A percentile compares a stretch with the other conserved stretches of the same genome.
Conservation (phyloP, 1,140 invertebrate genomes). For the Araneus ventricosus region DNA sequence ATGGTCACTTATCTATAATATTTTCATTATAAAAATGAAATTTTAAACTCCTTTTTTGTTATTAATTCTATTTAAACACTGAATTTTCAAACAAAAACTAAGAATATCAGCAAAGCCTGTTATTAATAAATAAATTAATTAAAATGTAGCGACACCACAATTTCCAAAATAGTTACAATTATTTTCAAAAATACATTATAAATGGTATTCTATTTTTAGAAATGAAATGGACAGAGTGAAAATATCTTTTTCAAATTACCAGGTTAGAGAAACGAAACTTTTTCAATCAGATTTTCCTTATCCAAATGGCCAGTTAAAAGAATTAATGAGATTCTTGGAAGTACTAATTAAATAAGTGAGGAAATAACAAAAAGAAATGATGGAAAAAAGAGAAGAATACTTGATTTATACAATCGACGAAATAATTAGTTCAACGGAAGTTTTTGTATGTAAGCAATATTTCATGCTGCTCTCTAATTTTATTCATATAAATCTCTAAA, state of each 20-base stretch:
- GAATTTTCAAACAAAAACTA: too few species aligned
- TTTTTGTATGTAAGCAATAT: neutral
- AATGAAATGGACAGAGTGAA: neutral
- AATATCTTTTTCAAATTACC: constrained; percentile 10
- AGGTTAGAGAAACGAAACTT: neutral
- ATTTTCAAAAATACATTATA: neutral
- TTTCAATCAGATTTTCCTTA: neutral
- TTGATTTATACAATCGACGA: constrained; percentile 22
- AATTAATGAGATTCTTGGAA: constrained; percentile 31
- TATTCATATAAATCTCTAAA: neutral
- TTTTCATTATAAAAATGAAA: too few species aligned
- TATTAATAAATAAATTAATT: neutral
- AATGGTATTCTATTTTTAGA: neutral
- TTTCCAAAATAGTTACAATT: neutral
- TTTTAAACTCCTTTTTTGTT: too few species aligned
- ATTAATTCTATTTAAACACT: too few species aligned
- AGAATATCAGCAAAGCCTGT: neutral
- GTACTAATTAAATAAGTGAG: neutral
- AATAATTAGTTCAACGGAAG: constrained; percentile 1
- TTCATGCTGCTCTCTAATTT: neutral
- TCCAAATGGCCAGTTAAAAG: constrained; percentile 20
- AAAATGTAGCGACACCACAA: neutral
- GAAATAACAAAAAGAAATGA: neutral
- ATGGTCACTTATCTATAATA: too few species aligned
- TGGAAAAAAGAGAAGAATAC: neutral